Evolutionary conservation across 1,140 invertebrate genomes (phyloP), one percentile per base, ranked within the genome.

Genomic region (Aphidius gifuensis): DNA sequence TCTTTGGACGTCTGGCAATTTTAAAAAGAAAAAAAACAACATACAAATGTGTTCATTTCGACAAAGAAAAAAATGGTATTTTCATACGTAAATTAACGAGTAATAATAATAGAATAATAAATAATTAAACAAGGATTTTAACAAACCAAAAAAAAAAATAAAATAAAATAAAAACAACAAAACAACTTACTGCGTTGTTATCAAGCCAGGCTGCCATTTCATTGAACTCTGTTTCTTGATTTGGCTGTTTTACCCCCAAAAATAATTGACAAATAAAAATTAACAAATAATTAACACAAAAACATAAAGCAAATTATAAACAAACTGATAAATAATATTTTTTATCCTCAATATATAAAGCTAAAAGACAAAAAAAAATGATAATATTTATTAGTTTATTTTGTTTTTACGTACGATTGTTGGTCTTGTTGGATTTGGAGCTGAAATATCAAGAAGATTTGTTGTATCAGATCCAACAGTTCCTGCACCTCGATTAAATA

Each of bases 141-240:
- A 40, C 21, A 39, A 9, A 51, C n/a, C 32, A 55, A 38, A 43
- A 39, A 47, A 23, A 40, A 42, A 46, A 21, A 23, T 21, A n/a
- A 53, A 32, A 57, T 21, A 49, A 62, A 46, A 39, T 47, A n/a
- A 4, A 60, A 39, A 9, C 32, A 64, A 60, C 23, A 58, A 53
- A 58, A 56, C 6, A 60, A 83, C 83, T 84, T 81, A 86, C 85
- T 74, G 83, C 23, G 3, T 23, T 83, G 68, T 82, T 87, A 72
- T 85, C 87, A 71, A 96, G 85, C 93, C 93, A 97, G 72, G 91
- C 90, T 70, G 93, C 93, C 87, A 96, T 95, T 83, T 96, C 93
- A 83, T 93, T 92, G 83, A 95, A 92, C 80, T 96, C 93, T 77
- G 88, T 88, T 74, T 93, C 90, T 68, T 87, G 88, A 83, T 83